A percentile compares a stretch with the other conserved stretches of the same genome.
Conservation (phyloP, 2,113 vertebrate genomes). For the Madoqua kirkii region DNA sequence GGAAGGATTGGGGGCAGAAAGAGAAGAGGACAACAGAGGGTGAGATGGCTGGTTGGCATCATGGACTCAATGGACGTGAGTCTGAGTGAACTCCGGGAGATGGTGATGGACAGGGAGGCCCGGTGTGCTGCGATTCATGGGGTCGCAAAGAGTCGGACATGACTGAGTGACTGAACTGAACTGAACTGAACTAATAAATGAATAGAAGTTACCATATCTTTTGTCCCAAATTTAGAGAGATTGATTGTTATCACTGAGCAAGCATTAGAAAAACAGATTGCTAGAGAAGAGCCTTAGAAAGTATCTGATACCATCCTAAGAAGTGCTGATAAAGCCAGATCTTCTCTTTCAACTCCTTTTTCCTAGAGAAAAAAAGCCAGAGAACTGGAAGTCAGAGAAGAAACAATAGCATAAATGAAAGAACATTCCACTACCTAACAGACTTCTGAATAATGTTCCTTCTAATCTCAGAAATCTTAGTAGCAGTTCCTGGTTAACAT, state of each 20-base stretch:
- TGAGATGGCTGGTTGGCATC: too few species aligned
- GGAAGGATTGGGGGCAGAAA: too few species aligned
- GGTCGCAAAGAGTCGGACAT: too few species aligned
- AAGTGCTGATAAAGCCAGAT: neutral
- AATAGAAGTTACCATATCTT: neutral
- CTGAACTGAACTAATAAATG: neutral
- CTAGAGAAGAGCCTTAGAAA: neutral
- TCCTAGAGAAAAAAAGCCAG: neutral
- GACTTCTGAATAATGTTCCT: neutral
- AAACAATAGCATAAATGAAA: neutral
- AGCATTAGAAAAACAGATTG: neutral
- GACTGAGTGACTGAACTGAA: too few species aligned
- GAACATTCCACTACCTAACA: neutral
- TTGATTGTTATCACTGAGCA: neutral
- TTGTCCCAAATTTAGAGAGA: neutral
- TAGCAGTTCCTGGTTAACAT: neutral
- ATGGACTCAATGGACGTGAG: fast-evolving
- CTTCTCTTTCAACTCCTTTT: neutral
- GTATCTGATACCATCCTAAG: neutral
- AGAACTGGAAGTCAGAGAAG: neutral
- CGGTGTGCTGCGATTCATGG: too few species aligned
- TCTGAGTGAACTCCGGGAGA: too few species aligned
- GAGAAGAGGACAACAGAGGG: too few species aligned
- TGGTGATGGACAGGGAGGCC: too few species aligned
- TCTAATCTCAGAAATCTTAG: neutral